phyloP scores from a whole-genome alignment of 2,113 vertebrate species.

The Poeciliopsis turrubarensis region DNA sequence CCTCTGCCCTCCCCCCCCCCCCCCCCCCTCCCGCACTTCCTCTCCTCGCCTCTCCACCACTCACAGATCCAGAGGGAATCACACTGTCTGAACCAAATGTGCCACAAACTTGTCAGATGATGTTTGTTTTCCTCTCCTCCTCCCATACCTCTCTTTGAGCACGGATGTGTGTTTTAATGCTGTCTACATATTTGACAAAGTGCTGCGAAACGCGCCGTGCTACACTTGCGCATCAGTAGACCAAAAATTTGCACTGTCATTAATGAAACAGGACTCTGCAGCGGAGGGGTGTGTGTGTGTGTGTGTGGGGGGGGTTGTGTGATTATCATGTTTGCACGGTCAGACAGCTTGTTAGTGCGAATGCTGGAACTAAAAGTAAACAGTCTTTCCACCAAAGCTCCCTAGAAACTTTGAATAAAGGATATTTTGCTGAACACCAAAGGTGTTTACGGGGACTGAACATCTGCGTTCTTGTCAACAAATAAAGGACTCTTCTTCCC shows the following conservation, averaged over 20 bases:
- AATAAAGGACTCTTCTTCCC: conserved; percentile 26
- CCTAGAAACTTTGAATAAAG: conserved; percentile 49
- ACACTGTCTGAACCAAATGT: conserved; percentile 72
- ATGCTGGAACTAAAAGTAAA: conserved; percentile 54
- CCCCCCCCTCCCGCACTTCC: conserved; percentile 43
- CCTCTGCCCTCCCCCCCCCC: conserved; percentile 42
- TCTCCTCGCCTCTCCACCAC: conserved; percentile 42
- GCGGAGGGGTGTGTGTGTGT: background rate
- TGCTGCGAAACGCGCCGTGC: conserved; percentile 46
- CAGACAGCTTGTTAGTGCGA: conserved; percentile 65
- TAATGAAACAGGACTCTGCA: conserved; percentile 58
- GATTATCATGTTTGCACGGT: conserved; percentile 62
- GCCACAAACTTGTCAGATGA: conserved; percentile 73
- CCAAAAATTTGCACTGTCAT: conserved; percentile 49
- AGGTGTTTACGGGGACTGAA: conserved; percentile 49
- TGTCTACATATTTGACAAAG: conserved; percentile 61
- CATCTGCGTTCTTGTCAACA: conserved; percentile 48
- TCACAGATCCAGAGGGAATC: conserved; percentile 69
- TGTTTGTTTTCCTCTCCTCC: conserved; percentile 65
- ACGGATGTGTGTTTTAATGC: conserved; percentile 56
- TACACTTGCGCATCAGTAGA: conserved; percentile 39
- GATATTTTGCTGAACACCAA: conserved; percentile 64
- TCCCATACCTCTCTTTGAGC: conserved; percentile 34
- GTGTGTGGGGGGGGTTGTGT: conserved; percentile 18
- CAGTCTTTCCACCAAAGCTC: conserved; percentile 54